Percentiles rank a stretch among this genome's conserved stretches.
These are phyloP conservation scores for Tricholauxania praeusta DNA, from an alignment of 2,888 invertebrate species.

Conservation along the genomic window DNA sequence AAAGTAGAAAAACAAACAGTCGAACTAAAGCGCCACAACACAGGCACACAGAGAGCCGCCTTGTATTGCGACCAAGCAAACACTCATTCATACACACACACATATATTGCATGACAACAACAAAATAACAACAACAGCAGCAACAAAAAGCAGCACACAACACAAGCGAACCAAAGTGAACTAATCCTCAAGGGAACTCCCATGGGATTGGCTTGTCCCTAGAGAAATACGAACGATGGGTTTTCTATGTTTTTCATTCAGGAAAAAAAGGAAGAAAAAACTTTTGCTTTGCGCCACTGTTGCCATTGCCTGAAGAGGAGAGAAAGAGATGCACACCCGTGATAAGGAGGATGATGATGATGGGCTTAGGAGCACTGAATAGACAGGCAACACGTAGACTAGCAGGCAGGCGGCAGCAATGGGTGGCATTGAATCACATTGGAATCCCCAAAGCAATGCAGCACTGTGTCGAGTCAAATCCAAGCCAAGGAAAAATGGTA, in stretches of 20 bases:
- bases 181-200: constrained; percentile 60
- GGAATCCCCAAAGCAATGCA: constrained; percentile 27
- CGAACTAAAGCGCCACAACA: constrained; percentile 38
- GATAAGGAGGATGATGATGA: too few relatives aligned
- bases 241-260: constrained; percentile 65
- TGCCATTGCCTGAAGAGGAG: neutral
- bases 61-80: constrained; percentile 12
- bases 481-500: constrained; percentile 1
- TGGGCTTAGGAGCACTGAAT: neutral
- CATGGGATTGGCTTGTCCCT: constrained; percentile 66
- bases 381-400: neutral
- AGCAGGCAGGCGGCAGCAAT: neutral
- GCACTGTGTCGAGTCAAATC: constrained; percentile 6
- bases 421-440: constrained; percentile 11
- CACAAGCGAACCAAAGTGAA: constrained; percentile 46
- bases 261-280: constrained; percentile 11
- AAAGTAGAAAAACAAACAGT: constrained; percentile 23
- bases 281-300: constrained; percentile 20
- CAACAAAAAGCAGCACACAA: constrained; percentile 42
- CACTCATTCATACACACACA: constrained; percentile 9
- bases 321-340: neutral
- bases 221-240: constrained; percentile 68
- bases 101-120: constrained; percentile 52
- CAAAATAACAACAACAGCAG: constrained; percentile 23
- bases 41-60: constrained; percentile 13